phyloP scores from a whole-genome alignment of 53 echinoderm and acorn worm species.

The Mesocentrotus franciscanus region DNA sequence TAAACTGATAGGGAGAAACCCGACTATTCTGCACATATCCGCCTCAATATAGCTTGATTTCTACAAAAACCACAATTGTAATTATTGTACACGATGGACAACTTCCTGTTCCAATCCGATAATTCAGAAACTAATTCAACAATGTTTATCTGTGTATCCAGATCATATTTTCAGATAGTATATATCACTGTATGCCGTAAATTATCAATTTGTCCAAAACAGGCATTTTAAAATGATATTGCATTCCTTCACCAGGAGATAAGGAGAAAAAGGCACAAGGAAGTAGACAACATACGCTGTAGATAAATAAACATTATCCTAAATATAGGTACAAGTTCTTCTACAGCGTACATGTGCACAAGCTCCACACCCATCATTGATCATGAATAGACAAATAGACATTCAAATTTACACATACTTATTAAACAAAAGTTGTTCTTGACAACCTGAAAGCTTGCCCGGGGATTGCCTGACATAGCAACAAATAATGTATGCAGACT shows the following conservation, averaged over 20 bases:
- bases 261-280: not conserved
- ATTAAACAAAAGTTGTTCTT: too few relatives aligned
- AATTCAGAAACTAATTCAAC: not conserved
- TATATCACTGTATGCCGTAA: not conserved
- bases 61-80: not conserved
- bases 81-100: not conserved
- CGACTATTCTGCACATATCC: not conserved
- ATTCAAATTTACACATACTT: too few relatives aligned
- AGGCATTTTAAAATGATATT: not conserved
- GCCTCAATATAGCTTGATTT: not conserved
- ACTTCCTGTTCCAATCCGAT: slow-evolving; percentile 15
- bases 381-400: not conserved
- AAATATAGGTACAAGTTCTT: not conserved
- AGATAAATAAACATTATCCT: not conserved
- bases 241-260: not conserved
- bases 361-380: not conserved
- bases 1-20: not conserved
- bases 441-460: too few relatives aligned
- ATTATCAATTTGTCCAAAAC: not conserved
- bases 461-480: too few relatives aligned
- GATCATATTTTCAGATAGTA: not conserved
- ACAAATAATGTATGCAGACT: too few relatives aligned
- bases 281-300: not conserved
- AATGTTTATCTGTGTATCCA: slow-evolving; percentile 30
- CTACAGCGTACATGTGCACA: not conserved